These are phyloP conservation scores for Polyommatus iphigenia DNA, from an alignment of 2,888 invertebrate genomes.

Conservation along the genomic window DNA sequence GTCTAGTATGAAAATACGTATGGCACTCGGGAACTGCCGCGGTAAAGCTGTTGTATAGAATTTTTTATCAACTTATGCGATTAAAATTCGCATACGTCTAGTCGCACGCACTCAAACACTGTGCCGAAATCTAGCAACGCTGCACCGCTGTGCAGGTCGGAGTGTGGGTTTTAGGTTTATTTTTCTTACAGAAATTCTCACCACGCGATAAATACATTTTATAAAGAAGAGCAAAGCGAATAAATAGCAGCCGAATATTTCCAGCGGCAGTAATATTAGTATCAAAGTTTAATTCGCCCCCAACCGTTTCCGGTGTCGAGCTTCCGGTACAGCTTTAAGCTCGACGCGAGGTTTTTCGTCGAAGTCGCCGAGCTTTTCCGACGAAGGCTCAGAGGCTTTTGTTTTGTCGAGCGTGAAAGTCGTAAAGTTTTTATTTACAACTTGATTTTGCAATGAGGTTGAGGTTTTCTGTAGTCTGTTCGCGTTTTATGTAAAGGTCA, in stretches of 20 bases:
- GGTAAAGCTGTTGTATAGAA: no score
- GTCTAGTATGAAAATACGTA: no score
- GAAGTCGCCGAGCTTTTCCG: background rate
- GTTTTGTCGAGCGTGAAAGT: background rate
- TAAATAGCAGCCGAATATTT: background rate
- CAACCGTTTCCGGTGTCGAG: conserved; percentile 22
- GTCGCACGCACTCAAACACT: no score
- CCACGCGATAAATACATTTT: no score
- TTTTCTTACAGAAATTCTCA: no score
- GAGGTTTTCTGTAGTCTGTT: background rate
- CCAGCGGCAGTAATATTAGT: background rate
- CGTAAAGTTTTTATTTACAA: background rate
- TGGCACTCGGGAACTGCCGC: no score
- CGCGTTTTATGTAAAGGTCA: no score
- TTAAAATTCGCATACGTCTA: no score
- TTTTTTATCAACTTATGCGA: no score
- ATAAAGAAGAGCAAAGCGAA: background rate
- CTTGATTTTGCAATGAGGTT: background rate
- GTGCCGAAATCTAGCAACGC: no score
- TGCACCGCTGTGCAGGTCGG: no score
- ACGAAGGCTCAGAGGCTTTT: background rate
- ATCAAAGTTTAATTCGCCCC: conserved; percentile 14
- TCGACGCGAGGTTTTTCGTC: background rate
- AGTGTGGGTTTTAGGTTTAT: no score
- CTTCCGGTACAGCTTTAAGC: conserved; percentile 20